Evolutionary conservation across 2,888 invertebrate genomes (phyloP), one percentile per base, ranked within the genome.

Genomic region (Venusia cambrica): DNA sequence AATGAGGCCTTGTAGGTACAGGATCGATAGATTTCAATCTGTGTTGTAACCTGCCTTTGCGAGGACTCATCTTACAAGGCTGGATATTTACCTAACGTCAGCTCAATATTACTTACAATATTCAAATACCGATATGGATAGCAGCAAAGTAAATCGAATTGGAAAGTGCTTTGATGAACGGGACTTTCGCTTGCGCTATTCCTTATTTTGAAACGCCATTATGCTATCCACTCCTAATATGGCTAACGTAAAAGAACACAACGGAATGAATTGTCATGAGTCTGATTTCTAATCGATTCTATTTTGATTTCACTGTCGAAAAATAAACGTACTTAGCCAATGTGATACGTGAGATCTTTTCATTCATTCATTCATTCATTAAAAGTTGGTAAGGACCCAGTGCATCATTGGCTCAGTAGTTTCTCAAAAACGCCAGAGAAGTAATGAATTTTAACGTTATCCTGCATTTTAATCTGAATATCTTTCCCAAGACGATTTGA

Each of bases 401-500:
- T 8, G 8, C 9, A 4, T 1, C 8, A 19, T 9, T 3, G 9
- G 3, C 7, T 9, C 19, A 19, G 4, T 9, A 19, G 8, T 8
- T 19, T 8, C 19, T 8, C 5, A n/a, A n/a, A 2, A 9, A 9
- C 9, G 19, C 8, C 8, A 19, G 9, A 8, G 19, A 19, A 7
- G 8, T 22, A 24, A 18, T 19, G 9, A 8, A 10, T 27, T 31
- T 20, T 31, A 20, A 15, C 17, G n/a, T 15, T 28, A 28, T 25
- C 14, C 16, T 22, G 10, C 9, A 9, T 7, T 6, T 12, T 11
- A 15, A 11, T n/a, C n/a, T n/a, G 27, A 40, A 40, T 31, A 18
- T 3, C 17, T 27, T 24, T 30, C 48, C 51, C 51, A 46, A 50
- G 54, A 52, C 41, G 40, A 48, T 54, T 57, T 54, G 43, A 62